These are phyloP conservation scores for Pollenia labialis DNA, from an alignment of 2,888 invertebrate species.

Conservation along the genomic window DNA sequence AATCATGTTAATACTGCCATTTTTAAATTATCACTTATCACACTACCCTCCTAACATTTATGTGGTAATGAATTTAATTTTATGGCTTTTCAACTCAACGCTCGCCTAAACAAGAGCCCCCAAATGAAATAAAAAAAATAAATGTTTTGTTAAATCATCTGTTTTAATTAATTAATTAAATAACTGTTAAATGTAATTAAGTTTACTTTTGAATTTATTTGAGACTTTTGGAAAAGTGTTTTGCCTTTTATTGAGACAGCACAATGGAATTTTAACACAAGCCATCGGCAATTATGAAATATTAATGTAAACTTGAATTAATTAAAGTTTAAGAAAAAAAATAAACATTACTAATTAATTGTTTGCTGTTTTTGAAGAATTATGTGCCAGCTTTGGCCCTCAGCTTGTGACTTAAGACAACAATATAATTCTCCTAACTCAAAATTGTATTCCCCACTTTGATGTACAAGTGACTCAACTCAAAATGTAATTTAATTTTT, in stretches of 20 bases:
- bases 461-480: no score
- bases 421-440: no score
- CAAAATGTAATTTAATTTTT: no score
- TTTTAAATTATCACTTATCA: not conserved
- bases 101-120: not conserved
- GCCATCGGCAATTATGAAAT: not conserved
- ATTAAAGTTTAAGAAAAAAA: not conserved
- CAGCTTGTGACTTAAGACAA: no score
- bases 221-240: slow-evolving; percentile 13
- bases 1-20: no score
- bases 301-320: slow-evolving; percentile 9
- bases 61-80: slow-evolving; percentile 30
- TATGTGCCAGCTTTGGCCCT: no score
- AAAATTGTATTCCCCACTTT: no score
- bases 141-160: slow-evolving; percentile 59
- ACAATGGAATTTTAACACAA: not conserved
- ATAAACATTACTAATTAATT: no score
- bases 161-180: slow-evolving; percentile 65
- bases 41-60: not conserved
- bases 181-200: slow-evolving; percentile 47
- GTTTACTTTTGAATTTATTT: slow-evolving; percentile 12
- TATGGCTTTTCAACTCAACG: slow-evolving; percentile 24
- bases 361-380: no score
- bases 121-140: not conserved
- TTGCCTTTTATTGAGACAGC: slow-evolving; percentile 22